A percentile compares a stretch with the other conserved stretches of the same genome.
These are phyloP conservation scores for Psittacara wagleri DNA, from an alignment of 2,113 vertebrate genomes.

Conservation along the genomic window DNA sequence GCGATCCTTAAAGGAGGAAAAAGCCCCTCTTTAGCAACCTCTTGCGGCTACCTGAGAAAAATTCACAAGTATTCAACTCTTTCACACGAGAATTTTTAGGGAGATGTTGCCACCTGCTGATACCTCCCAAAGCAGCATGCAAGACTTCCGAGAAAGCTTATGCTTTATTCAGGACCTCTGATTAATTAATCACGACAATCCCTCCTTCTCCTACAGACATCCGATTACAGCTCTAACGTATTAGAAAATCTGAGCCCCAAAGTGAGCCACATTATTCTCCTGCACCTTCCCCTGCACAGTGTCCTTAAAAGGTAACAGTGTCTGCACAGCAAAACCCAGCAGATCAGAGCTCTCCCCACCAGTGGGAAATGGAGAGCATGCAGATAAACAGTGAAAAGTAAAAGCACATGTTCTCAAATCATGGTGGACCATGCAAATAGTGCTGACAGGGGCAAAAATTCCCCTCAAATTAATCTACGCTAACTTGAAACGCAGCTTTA, in stretches of 20 bases:
- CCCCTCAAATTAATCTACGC: background rate
- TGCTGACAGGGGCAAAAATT: background rate
- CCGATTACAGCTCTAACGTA: background rate
- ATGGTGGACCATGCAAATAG: rapidly evolving
- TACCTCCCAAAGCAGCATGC: background rate
- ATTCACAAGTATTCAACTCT: background rate
- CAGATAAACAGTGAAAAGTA: background rate
- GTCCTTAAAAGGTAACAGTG: background rate
- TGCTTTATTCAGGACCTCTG: background rate
- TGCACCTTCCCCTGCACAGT: background rate
- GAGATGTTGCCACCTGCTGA: constrained; percentile 35
- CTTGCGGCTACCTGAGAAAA: background rate
- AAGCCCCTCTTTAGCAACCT: background rate
- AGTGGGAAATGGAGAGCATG: background rate
- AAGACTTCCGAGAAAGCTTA: background rate
- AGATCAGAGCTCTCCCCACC: background rate
- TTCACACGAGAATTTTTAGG: background rate
- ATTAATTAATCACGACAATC: constrained; percentile 12
- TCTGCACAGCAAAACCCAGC: background rate
- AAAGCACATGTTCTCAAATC: background rate
- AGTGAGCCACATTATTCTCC: background rate
- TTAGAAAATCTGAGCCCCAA: background rate
- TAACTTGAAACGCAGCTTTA: background rate
- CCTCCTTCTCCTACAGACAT: background rate
- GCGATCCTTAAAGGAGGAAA: background rate